Base-by-base conservation (phyloP, 1,140 invertebrate species). In the Aphelenchoides besseyi region DNA sequence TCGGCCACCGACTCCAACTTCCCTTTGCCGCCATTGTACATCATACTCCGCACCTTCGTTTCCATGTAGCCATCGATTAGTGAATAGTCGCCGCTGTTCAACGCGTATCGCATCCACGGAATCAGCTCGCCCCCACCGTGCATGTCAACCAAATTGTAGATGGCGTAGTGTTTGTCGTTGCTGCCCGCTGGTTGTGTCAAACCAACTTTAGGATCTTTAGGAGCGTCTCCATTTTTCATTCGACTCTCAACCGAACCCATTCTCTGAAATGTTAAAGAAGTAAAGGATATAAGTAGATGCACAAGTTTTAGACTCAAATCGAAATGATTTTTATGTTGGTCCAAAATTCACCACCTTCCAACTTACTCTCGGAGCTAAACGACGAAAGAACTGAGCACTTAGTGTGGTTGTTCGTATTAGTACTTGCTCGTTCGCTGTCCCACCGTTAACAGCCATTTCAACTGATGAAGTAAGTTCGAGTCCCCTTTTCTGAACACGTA, bases 11-110 rank as follows among this genome's bases (percentile, higher is more conserved):
- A 75, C 35, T 82, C 77, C 29, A 83, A 54, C 67, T 79, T 81
- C 5, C 82, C 82, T 63, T 83, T 83, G 36, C 82, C 82, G 8
- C 69, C 63, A 23, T 84, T 84, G 57, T 84, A 83, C 72, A 83
- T 73, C 41, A 66, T 66, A 53, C 30, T 29, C 16, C 48, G 18
- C 71, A 52, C 71, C 73, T 23, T 62, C 3, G 80, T 63, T 52
- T 81, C 77, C 9, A 64, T 73, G 28, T 81, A 70, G 12, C 55
- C 55, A 23, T 59, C 55, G 29, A 83, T 72, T 26, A 84, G 62
- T 2, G 80, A 81, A 68, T 81, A 73, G 61, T 83, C 83, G 12
- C 79, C 81, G 2, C 74, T 77, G 41, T 77, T 76, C 18, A 80
- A 62, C 2, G 82, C 79, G 67, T 83, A 83, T 54, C 77, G 59